These are phyloP conservation scores for Chondrilla cf. caribensis DNA, from an alignment of 37 sponge, comb jelly and placozoan genomes.

Conservation along the genomic window DNA sequence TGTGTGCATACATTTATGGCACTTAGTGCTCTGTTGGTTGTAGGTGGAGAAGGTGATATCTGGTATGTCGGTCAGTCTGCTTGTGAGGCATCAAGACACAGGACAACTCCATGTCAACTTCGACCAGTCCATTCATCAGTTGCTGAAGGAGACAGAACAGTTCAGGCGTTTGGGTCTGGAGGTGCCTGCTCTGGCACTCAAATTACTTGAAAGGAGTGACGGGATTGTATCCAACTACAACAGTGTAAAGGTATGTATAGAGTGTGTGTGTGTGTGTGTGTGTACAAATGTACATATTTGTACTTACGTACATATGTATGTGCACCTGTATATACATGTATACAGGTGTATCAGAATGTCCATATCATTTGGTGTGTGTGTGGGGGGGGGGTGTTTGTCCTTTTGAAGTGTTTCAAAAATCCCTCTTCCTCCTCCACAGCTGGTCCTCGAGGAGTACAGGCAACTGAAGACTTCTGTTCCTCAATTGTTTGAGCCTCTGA, in stretches of 20 bases:
- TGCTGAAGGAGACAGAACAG: constrained; percentile 68
- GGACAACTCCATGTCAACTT: constrained; percentile 7
- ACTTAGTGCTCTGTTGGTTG: background rate
- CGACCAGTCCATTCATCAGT: constrained; percentile 40
- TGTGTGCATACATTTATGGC: too few species aligned
- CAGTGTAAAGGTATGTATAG: constrained; percentile 14
- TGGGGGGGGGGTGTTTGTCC: too few species aligned
- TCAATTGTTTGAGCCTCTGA: constrained; percentile 26
- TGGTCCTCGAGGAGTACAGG: constrained; percentile 32
- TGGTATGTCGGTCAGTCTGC: background rate
- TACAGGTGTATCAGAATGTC: too few species aligned
- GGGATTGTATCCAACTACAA: constrained; percentile 41
- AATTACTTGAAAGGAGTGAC: constrained; percentile 30
- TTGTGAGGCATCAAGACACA: constrained; percentile 12
- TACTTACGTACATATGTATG: too few species aligned
- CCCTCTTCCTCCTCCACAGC: background rate
- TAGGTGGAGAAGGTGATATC: background rate
- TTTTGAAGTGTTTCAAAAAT: too few species aligned
- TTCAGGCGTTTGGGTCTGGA: constrained; percentile 47
- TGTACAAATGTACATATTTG: too few species aligned
- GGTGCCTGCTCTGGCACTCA: constrained; percentile 36
- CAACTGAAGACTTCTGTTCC: constrained; percentile 26
- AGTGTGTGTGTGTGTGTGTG: background rate
- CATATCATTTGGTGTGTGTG: too few species aligned
- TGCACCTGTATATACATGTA: too few species aligned